A percentile compares a stretch with the other conserved stretches of the same genome.
Evolutionary conservation across 2,797 vertebrate species (phyloP).

Genomic region (Thripadectes ignobilis): DNA sequence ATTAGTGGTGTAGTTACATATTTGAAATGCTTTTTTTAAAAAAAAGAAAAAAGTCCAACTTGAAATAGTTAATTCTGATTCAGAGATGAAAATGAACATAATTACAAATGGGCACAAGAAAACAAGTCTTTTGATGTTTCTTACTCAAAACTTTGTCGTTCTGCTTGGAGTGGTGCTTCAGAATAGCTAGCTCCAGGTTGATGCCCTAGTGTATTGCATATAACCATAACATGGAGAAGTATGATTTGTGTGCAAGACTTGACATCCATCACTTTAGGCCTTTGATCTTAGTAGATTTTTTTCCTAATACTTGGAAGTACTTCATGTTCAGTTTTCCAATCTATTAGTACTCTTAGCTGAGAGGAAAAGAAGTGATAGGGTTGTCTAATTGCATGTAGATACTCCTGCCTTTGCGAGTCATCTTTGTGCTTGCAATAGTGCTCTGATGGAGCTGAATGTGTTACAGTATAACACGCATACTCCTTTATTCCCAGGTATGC

Average conservation of each 20-base stretch:
- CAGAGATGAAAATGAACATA: neutral
- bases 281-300: neutral
- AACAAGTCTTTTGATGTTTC: neutral
- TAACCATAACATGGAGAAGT: neutral
- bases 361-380: neutral
- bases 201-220: neutral
- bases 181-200: neutral
- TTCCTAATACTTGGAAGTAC: neutral
- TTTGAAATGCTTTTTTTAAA: neutral
- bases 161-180: neutral
- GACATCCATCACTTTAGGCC: neutral
- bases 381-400: neutral
- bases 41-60: neutral
- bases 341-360: neutral
- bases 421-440: neutral
- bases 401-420: neutral
- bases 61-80: constrained; percentile 10
- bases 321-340: neutral
- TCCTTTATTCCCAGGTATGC: neutral
- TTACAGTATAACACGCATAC: neutral
- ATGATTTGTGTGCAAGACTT: neutral
- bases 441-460: neutral
- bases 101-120: neutral
- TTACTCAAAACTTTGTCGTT: neutral
- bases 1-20: constrained; percentile 2